phyloP scores from a whole-genome alignment of 2,888 invertebrate genomes.

The Zaprionus lineosus region DNA sequence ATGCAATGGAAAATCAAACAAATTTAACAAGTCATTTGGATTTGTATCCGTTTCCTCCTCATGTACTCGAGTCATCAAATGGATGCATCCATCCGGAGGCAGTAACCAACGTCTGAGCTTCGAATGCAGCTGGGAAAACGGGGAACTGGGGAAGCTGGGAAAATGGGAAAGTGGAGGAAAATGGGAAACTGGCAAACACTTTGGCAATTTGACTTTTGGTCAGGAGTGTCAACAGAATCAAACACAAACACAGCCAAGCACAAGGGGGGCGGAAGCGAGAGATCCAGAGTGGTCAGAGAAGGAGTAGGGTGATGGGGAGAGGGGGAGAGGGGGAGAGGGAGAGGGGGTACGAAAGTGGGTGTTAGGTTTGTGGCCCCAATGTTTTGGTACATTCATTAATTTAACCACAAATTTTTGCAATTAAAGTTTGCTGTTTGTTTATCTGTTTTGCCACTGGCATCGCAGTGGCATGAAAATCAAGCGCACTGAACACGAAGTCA shows the following conservation, averaged over 20 bases:
- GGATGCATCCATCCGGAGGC: constrained; percentile 33
- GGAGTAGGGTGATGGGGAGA: no score
- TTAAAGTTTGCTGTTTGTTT: constrained; percentile 77
- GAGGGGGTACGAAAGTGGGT: neutral
- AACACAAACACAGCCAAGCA: constrained; percentile 28
- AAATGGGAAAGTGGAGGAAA: no score
- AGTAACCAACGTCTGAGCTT: constrained; percentile 34
- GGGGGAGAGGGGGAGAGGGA: neutral
- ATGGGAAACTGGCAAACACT: no score
- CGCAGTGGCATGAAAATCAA: constrained; percentile 63
- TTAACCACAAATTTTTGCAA: constrained; percentile 77
- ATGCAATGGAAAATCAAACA: constrained; percentile 57
- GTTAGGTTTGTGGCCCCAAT: constrained; percentile 11
- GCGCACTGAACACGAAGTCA: constrained; percentile 73
- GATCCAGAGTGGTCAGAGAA: neutral
- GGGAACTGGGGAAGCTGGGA: no score
- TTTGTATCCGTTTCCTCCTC: constrained; percentile 16
- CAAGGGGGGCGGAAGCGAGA: neutral
- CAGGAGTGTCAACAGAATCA: constrained; percentile 71
- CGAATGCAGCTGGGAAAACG: constrained; percentile 49
- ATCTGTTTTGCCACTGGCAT: constrained; percentile 57
- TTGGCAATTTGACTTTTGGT: constrained; percentile 77
- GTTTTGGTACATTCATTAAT: constrained; percentile 67
- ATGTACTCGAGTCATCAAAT: constrained; percentile 40
- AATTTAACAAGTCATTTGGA: constrained; percentile 67